These are phyloP conservation scores for Rhadinocentrus ornatus DNA, from an alignment of 2,797 vertebrate species.

Conservation along the genomic window DNA sequence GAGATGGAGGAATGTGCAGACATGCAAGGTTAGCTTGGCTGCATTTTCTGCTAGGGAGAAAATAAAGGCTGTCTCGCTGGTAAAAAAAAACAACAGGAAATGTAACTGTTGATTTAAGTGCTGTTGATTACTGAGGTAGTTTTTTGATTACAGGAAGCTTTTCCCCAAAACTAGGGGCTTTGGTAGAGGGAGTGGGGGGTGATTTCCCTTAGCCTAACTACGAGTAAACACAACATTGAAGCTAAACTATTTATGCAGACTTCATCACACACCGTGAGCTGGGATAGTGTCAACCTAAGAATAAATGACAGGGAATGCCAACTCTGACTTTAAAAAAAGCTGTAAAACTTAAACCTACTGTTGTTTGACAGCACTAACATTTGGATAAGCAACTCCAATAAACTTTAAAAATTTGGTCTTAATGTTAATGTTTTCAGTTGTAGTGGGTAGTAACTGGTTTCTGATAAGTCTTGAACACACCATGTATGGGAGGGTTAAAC, in stretches of 20 bases:
- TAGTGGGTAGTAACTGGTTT: no score
- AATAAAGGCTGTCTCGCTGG: constrained; percentile 17
- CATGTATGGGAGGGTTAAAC: neutral
- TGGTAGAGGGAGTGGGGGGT: neutral
- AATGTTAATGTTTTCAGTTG: no score
- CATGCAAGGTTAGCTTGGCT: constrained; percentile 58
- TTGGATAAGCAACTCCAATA: neutral
- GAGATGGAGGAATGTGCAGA: constrained; percentile 71
- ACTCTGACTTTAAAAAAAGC: neutral
- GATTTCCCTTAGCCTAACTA: neutral
- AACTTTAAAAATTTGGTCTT: neutral
- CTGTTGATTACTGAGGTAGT: constrained; percentile 2
- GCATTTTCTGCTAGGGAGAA: constrained; percentile 54
- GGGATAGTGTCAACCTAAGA: neutral
- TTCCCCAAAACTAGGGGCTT: neutral
- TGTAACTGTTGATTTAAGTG: constrained; percentile 15
- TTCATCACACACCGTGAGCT: neutral
- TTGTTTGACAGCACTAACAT: neutral
- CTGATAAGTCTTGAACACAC: neutral
- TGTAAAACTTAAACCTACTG: neutral
- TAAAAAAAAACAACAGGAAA: constrained; percentile 28
- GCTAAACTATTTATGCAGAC: neutral
- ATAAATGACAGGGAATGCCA: neutral
- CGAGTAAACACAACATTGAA: neutral
- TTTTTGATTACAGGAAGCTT: neutral